Conservation (phyloP, 2,797 vertebrate genomes). For the Mus minutoides region DNA sequence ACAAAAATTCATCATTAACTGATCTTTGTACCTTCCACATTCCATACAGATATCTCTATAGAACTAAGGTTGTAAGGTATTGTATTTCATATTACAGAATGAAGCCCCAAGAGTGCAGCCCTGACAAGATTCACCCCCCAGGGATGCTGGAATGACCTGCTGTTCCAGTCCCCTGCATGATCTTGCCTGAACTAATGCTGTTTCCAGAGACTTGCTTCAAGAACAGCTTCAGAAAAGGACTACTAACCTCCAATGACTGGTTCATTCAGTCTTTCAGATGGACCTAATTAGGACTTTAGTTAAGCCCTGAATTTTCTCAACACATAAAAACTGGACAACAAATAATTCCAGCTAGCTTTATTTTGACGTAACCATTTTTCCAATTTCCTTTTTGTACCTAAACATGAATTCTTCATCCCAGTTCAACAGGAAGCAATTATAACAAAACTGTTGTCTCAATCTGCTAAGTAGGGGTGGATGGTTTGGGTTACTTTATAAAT, state of each 20-base stretch:
- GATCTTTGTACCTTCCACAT: too few species aligned
- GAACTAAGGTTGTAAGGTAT: not conserved
- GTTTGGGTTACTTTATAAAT: not conserved
- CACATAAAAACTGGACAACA: not conserved
- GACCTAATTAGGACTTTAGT: not conserved
- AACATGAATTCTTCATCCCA: not conserved
- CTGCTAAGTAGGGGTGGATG: not conserved
- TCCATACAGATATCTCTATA: too few species aligned
- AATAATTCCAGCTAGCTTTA: not conserved
- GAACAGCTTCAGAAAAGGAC: not conserved
- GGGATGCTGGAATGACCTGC: not conserved
- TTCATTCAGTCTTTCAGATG: not conserved
- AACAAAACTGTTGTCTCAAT: not conserved
- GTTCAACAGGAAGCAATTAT: not conserved
- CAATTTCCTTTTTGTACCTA: not conserved
- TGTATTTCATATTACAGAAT: not conserved
- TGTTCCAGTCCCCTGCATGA: not conserved
- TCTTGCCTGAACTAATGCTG: not conserved
- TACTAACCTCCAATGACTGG: not conserved
- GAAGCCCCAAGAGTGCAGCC: not conserved
- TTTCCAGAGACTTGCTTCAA: not conserved
- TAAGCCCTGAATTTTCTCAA: not conserved
- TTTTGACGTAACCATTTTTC: not conserved
- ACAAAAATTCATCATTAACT: too few species aligned
- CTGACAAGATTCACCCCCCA: not conserved